phyloP scores from a whole-genome alignment of 2,113 vertebrate species.

The Pipra filicauda region DNA sequence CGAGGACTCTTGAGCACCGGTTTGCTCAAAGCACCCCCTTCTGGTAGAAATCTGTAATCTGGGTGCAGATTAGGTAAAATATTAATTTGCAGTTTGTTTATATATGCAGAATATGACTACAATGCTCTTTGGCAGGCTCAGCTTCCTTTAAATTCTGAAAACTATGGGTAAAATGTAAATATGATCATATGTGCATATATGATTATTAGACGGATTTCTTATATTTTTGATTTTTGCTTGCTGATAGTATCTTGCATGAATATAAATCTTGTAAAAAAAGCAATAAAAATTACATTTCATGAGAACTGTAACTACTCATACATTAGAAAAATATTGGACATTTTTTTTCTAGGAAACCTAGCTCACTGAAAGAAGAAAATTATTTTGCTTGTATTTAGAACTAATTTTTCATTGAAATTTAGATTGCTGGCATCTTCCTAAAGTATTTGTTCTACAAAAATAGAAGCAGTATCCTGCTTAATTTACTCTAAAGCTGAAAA shows the following conservation, averaged over 20 bases:
- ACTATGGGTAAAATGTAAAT: background rate
- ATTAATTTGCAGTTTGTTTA: background rate
- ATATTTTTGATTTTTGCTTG: background rate
- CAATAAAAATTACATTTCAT: background rate
- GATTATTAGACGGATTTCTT: background rate
- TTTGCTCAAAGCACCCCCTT: conserved; percentile 38
- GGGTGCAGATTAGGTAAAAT: background rate
- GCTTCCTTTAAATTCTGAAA: background rate
- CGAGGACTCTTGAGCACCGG: background rate
- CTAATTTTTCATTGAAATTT: background rate
- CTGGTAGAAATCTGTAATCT: background rate
- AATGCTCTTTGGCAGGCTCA: background rate
- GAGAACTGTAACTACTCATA: background rate
- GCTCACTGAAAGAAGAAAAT: background rate
- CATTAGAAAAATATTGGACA: background rate
- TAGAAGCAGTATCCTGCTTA: background rate
- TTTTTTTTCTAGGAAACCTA: background rate
- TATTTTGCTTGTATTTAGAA: background rate
- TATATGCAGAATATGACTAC: background rate
- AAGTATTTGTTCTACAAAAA: background rate
- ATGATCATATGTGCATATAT: background rate
- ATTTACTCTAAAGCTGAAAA: background rate
- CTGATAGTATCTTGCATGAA: background rate
- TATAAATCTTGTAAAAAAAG: background rate
- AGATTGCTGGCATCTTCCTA: background rate